Percentiles rank a stretch among this genome's conserved stretches.
Evolutionary conservation across 2,888 invertebrate species (phyloP).

Genomic region (Diaphora mendica): DNA sequence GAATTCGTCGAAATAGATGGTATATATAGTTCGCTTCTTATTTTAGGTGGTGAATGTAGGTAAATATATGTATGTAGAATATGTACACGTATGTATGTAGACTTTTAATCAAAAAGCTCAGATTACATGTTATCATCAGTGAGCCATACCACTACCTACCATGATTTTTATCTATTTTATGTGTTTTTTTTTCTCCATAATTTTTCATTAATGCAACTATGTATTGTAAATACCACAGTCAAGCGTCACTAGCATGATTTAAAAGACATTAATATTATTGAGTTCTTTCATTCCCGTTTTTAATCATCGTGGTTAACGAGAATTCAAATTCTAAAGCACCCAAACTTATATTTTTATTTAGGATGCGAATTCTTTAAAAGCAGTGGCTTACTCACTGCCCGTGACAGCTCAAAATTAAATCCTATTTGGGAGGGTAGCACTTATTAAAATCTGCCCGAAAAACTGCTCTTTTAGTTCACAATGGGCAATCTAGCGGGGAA

Average conservation of each 20-base stretch:
- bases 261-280: conserved; percentile 5
- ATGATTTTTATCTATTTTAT: background rate
- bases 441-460: conserved; percentile 78
- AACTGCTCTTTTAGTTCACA: conserved; percentile 75
- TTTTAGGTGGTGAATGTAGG: background rate
- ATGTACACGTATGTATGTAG: too few relatives aligned
- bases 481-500: conserved; percentile 64
- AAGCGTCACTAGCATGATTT: background rate
- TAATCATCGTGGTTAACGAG: conserved; percentile 20
- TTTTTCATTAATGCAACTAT: too few relatives aligned
- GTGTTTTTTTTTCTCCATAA: too few relatives aligned
- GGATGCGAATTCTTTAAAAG: conserved; percentile 48
- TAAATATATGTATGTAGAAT: too few relatives aligned
- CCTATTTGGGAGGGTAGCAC: conserved; percentile 63
- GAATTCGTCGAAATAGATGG: background rate
- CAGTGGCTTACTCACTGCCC: conserved; percentile 56
- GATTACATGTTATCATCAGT: background rate
- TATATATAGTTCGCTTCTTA: background rate
- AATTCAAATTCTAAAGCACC: conserved; percentile 49
- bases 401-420: conserved; percentile 79
- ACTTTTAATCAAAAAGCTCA: too few relatives aligned
- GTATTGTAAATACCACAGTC: too few relatives aligned
- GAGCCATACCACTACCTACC: too few relatives aligned
- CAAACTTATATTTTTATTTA: conserved; percentile 51
- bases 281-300: conserved; percentile 20